Evolutionary conservation across 37 sponge, comb jelly and placozoan genomes (phyloP), one percentile per base, ranked within the genome.

Genomic region (Oopsacas minuta): DNA sequence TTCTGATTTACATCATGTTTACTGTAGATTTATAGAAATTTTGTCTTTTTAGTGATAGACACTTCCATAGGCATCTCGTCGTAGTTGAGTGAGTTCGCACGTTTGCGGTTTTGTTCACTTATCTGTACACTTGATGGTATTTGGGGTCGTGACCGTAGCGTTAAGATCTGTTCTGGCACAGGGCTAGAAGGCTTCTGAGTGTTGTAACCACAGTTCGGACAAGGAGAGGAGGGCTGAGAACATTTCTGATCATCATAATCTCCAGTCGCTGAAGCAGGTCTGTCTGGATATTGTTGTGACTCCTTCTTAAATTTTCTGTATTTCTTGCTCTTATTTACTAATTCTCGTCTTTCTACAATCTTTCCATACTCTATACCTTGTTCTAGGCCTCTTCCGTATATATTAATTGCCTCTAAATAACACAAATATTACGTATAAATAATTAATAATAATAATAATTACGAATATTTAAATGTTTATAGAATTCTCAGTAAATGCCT

Each of bases 381-480:
- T 10, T 61, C 75, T 5, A 61, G 7, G 7, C 75, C 75, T 61
- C 75, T 3, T n/a, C 75, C 75, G 30, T 61, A 61, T 61, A 61
- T n/a, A 61, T 61, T 61, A 61, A 61, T 61, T 3, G 75, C 75
- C 75, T 61, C 75, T 61, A 61, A 42, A 42, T 42, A 42, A 42
- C 49, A 42, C 12, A 42, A 17, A 42, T 17, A 42, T 8, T 15
- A 42, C 7, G 20, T 61, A 61, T 12, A 61, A 61, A 42, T 15
- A 42, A 42, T 42, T 42, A 42, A 15, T 42, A n/a, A n/a, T n/a
- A n/a, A n/a, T n/a, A n/a, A n/a, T n/a, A n/a, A 12, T 46, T 17
- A 17, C 51, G 51, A 22, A 22, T 46, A 22, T 22, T 46, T 46
- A 17, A 46, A 46, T 22, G 51, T 17, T 46, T 46, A 46, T 46